Conservation (phyloP, 53 echinoderm and acorn worm genomes). For the Crossaster papposus region DNA sequence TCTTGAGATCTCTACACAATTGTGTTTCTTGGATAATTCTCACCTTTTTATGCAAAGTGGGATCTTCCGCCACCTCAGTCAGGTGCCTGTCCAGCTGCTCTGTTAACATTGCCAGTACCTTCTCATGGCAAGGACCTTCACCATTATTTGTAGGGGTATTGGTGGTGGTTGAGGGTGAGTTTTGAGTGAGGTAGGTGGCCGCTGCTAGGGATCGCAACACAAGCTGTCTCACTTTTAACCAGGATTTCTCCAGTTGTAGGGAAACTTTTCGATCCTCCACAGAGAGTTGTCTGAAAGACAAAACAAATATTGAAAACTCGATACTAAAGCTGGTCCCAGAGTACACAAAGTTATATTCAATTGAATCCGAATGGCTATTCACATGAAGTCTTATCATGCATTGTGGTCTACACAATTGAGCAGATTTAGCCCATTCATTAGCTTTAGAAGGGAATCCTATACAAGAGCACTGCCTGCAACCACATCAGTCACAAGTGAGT, state of each 20-base stretch:
- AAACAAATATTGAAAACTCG: neutral
- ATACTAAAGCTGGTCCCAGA: neutral
- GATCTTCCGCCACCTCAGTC: constrained; percentile 64
- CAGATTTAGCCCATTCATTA: too few relatives aligned
- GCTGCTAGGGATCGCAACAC: constrained; percentile 73
- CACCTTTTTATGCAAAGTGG: constrained; percentile 68
- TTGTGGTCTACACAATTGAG: too few relatives aligned
- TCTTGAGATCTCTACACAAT: too few relatives aligned
- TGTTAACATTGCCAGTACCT: constrained; percentile 61
- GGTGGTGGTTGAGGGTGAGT: constrained; percentile 25
- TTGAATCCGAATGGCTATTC: too few relatives aligned
- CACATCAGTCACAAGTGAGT: neutral
- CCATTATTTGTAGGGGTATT: constrained; percentile 74
- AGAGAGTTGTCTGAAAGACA: constrained; percentile 66
- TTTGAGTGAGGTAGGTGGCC: constrained; percentile 69
- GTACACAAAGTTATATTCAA: neutral
- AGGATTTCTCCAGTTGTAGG: constrained; percentile 65
- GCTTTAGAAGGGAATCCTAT: too few relatives aligned
- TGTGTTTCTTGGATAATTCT: neutral
- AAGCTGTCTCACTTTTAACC: constrained; percentile 77
- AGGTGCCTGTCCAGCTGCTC: constrained; percentile 61
- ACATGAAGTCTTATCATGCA: neutral
- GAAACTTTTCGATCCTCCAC: constrained; percentile 68
- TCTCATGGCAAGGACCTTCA: constrained; percentile 50
- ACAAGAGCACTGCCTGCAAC: neutral